Evolutionary conservation across 2,113 vertebrate genomes (phyloP), one percentile per base, ranked within the genome.

Genomic region (Trichomycterus rosablanca): DNA sequence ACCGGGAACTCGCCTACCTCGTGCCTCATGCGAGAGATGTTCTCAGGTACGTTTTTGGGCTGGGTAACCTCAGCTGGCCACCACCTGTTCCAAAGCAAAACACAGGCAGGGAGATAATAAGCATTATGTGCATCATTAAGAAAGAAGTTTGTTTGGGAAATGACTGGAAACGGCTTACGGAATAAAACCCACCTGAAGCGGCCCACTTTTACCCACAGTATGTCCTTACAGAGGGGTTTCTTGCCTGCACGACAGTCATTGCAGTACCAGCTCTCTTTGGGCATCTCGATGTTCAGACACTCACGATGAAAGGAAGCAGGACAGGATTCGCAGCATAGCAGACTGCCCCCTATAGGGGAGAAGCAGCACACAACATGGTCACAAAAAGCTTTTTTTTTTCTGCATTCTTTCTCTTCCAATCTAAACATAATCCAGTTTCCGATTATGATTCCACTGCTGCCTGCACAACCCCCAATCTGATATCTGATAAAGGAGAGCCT

Each of bases 261-360:
- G 78, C 96, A 99, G 78, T 93, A 99, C 96, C 96, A 99, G 79
- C 89, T 99, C 63, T 93, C 96, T 77, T 97, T 92, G 19, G 95
- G 95, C 87, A 98, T 98, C 62, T 99, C 94, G 37, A 99, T 99
- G 72, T 92, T 97, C 76, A 99, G 86, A 89, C 96, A 98, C 78
- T 99, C 95, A 43, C 86, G 92, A 78, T 99, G 96, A 82, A 99
- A 99, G 0, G 96, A 95, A 76, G 96, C 96, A 15, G 95, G 95
- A 78, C 96, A 98, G 12, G 96, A 91, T 76, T 99, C 96, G 46
- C 96, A 99, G 85, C 96, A 99, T 66, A 99, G 82, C 67, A 99
- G 88, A 73, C 95, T 99, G 70, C 96, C 96, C 70, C 96, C 96
- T 99, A 45, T 7, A 73, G 57, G 32, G 51, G n/a, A 63, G 11